Evolutionary conservation across 1,140 invertebrate species (phyloP).

Genomic region (Drusus annulatus): DNA sequence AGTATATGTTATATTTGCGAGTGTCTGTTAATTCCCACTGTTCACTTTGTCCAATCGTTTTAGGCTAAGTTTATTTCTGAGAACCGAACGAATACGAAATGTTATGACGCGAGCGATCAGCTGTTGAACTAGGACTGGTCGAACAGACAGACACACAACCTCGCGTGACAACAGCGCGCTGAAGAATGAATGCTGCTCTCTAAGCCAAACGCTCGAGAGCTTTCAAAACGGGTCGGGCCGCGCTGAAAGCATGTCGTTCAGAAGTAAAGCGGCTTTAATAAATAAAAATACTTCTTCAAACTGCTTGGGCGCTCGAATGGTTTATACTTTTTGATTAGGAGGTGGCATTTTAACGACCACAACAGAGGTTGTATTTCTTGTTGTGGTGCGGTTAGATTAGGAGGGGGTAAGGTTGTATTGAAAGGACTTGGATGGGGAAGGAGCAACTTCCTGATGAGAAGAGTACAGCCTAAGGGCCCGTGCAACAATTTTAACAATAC

Average conservation of each 20-base stretch:
- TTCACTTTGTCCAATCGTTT: constrained; percentile 3
- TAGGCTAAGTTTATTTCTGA: constrained; percentile 8
- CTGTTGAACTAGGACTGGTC: constrained; percentile 13
- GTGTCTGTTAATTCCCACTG: background rate
- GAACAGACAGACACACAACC: background rate
- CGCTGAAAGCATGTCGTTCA: background rate
- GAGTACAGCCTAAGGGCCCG: background rate
- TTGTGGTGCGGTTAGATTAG: background rate
- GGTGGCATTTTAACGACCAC: background rate
- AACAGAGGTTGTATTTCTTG: background rate
- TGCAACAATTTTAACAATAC: constrained; percentile 5
- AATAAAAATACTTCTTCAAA: background rate
- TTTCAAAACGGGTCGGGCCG: constrained; percentile 16
- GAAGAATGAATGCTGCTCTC: constrained; percentile 16
- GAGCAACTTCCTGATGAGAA: constrained; percentile 11
- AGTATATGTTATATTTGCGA: background rate
- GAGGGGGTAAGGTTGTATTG: constrained; percentile 1
- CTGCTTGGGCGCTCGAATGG: background rate
- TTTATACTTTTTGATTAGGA: background rate
- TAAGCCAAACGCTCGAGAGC: background rate
- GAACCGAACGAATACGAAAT: constrained; percentile 4
- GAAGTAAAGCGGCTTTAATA: background rate
- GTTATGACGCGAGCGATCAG: constrained; percentile 34
- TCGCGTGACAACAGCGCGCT: background rate
- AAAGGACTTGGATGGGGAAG: constrained; percentile 2